A percentile compares a stretch with the other conserved stretches of the same genome.
Conservation (phyloP, 1,140 invertebrate genomes). For the Holotrichia oblita region DNA sequence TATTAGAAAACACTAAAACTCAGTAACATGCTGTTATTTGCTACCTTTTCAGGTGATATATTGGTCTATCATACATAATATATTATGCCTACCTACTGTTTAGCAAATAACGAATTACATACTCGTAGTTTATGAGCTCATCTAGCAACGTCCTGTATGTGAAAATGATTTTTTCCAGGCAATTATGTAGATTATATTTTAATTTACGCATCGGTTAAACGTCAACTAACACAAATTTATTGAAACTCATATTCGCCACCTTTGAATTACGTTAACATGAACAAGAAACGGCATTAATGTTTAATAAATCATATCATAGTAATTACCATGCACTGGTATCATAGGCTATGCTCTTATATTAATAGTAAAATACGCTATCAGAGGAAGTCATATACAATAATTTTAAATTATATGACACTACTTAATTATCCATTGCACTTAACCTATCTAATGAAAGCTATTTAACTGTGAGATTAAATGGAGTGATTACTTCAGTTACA, state of each 20-base stretch:
- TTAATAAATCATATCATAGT: neutral
- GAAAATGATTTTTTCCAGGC: too few species aligned
- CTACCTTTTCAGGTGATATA: too few species aligned
- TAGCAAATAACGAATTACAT: too few species aligned
- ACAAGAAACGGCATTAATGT: constrained; percentile 2
- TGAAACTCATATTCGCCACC: neutral
- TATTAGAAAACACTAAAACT: too few species aligned
- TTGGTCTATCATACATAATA: too few species aligned
- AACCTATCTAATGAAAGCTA: constrained; percentile 9
- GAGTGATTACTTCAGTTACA: constrained; percentile 16
- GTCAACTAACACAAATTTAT: neutral
- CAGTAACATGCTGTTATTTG: too few species aligned
- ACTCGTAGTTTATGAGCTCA: too few species aligned
- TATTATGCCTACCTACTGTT: too few species aligned
- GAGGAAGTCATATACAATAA: constrained; percentile 31
- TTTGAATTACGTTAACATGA: neutral
- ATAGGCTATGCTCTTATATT: neutral
- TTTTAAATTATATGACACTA: constrained; percentile 32
- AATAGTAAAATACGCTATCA: constrained; percentile 21
- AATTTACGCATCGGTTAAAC: constrained; percentile 16
- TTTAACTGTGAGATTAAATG: constrained; percentile 20
- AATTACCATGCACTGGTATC: neutral
- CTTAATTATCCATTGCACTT: too few species aligned
- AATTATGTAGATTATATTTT: neutral
- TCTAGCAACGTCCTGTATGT: too few species aligned